Evolutionary conservation across 1,140 invertebrate genomes (phyloP).

Genomic region (Drosophila parvula): DNA sequence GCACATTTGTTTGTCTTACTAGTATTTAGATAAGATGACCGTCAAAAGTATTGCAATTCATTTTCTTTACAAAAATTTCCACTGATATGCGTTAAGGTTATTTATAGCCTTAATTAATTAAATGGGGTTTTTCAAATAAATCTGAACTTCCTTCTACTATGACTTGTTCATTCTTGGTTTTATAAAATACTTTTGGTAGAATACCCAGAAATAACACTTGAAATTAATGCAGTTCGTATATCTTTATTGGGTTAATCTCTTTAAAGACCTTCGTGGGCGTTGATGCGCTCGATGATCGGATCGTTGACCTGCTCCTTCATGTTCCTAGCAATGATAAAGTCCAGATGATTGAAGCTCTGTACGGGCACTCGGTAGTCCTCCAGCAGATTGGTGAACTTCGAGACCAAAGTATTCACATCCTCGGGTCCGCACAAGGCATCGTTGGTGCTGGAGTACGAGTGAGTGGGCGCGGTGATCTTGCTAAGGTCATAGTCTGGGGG

Average conservation of each 20-base stretch:
- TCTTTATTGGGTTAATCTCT: constrained; percentile 7
- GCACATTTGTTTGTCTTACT: background rate
- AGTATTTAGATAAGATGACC: constrained; percentile 3
- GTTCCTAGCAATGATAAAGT: constrained; percentile 88
- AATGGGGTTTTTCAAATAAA: background rate
- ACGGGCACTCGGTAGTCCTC: constrained; percentile 85
- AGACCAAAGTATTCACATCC: constrained; percentile 85
- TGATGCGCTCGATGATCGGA: constrained; percentile 53
- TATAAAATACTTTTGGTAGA: too few relatives aligned
- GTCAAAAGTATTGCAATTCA: constrained; percentile 5
- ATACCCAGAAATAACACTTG: background rate
- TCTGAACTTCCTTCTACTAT: too few relatives aligned
- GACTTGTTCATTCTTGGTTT: background rate
- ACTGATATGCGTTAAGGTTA: background rate
- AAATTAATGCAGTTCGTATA: constrained; percentile 1
- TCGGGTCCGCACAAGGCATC: constrained; percentile 86
- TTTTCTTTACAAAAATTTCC: constrained; percentile 1
- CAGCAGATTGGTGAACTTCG: constrained; percentile 33
- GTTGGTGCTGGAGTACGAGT: constrained; percentile 86
- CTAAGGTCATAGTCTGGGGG: constrained; percentile 86
- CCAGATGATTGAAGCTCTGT: constrained; percentile 88
- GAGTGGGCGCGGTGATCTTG: constrained; percentile 86
- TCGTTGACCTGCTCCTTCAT: constrained; percentile 87
- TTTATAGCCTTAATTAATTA: background rate
- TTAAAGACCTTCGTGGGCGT: constrained; percentile 49